phyloP scores from a whole-genome alignment of 2,797 vertebrate genomes.

The Liasis olivaceus region DNA sequence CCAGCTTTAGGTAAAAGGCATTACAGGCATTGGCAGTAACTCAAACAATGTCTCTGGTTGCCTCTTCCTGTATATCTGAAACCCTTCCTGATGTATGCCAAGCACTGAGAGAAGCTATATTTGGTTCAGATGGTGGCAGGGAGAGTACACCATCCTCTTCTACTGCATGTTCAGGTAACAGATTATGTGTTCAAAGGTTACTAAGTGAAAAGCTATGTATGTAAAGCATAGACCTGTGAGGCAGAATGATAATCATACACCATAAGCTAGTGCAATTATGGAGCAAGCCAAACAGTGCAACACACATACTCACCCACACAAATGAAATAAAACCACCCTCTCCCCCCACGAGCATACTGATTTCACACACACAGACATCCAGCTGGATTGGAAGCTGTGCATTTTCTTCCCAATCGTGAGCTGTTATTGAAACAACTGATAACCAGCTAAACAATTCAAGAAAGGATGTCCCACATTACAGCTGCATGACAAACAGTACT shows the following conservation, averaged over 20 bases:
- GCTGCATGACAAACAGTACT: not conserved
- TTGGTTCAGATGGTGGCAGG: constrained; percentile 28
- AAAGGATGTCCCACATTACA: not conserved
- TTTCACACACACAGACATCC: not conserved
- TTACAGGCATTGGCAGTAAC: not conserved
- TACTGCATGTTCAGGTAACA: not conserved
- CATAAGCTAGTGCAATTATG: not conserved
- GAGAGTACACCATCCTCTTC: constrained; percentile 20
- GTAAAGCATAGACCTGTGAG: not conserved
- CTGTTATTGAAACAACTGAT: not conserved
- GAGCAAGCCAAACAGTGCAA: not conserved
- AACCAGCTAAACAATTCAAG: not conserved
- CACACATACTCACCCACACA: not conserved
- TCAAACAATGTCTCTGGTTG: not conserved
- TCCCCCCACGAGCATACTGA: not conserved
- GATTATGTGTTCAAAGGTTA: not conserved
- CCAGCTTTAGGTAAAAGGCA: rapidly evolving
- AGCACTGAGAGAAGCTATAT: constrained; percentile 29
- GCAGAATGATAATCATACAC: not conserved
- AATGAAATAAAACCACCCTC: not conserved
- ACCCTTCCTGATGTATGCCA: not conserved
- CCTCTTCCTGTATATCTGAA: rapidly evolving
- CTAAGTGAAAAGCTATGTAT: not conserved
- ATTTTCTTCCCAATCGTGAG: not conserved
- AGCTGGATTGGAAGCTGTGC: not conserved